phyloP scores from a whole-genome alignment of 2,888 invertebrate species.

The Plebejus melissa region DNA sequence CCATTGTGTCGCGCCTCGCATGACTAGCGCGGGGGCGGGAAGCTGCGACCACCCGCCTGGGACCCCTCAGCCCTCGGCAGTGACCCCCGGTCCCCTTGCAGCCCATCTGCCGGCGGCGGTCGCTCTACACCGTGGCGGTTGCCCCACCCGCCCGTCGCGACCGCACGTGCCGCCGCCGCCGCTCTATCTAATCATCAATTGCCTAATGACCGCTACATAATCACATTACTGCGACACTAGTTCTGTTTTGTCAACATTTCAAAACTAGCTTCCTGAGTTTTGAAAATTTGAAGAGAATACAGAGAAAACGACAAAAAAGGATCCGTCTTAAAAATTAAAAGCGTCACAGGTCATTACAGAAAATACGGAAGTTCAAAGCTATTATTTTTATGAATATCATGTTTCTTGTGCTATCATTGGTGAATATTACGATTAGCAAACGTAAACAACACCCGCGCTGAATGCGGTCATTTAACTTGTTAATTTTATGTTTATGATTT shows the following conservation, averaged over 20 bases:
- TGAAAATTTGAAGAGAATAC: too few relatives aligned
- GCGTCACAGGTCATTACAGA: too few relatives aligned
- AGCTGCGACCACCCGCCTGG: neutral
- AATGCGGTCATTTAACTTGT: too few relatives aligned
- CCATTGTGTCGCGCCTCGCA: neutral
- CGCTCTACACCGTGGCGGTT: neutral
- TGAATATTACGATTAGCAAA: too few relatives aligned
- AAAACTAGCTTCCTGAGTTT: neutral
- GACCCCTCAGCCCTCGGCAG: neutral
- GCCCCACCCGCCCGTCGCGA: neutral
- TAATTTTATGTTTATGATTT: too few relatives aligned
- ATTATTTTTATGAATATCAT: too few relatives aligned
- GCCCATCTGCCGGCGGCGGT: too few relatives aligned
- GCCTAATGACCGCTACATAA: neutral
- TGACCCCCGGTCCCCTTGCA: neutral
- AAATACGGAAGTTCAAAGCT: too few relatives aligned
- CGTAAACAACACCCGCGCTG: too few relatives aligned
- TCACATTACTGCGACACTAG: neutral
- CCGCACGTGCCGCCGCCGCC: neutral
- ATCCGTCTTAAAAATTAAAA: too few relatives aligned
- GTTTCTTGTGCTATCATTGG: too few relatives aligned
- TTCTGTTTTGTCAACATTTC: neutral
- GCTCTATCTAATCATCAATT: neutral
- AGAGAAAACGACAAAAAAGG: too few relatives aligned
- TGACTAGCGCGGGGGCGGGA: neutral